A percentile compares a stretch with the other conserved stretches of the same genome.
Conservation (phyloP, 2,888 invertebrate genomes). For the Reticulitermes lucifugus region DNA sequence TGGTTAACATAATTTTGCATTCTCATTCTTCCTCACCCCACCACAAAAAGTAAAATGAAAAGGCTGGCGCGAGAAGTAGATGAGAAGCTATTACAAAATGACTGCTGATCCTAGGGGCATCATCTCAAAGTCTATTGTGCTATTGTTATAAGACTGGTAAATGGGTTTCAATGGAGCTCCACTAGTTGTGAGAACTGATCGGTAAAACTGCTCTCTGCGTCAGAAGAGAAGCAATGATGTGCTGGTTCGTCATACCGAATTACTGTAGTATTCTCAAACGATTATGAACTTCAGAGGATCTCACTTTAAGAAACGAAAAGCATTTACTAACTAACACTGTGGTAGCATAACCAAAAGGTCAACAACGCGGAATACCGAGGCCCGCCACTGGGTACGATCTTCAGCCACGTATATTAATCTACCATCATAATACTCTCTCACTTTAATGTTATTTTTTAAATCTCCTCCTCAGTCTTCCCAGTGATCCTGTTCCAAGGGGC, state of each 20-base stretch:
- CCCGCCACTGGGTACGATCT: too few species aligned
- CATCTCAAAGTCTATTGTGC: constrained; percentile 25
- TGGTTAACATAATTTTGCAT: constrained; percentile 39
- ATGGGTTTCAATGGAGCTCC: constrained; percentile 17
- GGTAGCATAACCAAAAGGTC: too few species aligned
- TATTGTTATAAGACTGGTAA: constrained; percentile 16
- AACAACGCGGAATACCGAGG: too few species aligned
- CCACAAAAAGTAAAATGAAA: constrained; percentile 10
- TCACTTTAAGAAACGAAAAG: background rate
- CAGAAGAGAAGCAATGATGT: background rate
- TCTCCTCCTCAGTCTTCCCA: too few species aligned
- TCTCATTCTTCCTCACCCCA: constrained; percentile 28
- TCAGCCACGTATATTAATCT: too few species aligned
- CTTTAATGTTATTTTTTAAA: too few species aligned
- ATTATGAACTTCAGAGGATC: background rate
- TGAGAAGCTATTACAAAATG: constrained; percentile 35
- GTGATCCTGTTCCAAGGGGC: too few species aligned
- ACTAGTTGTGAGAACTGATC: constrained; percentile 5
- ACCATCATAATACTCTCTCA: too few species aligned
- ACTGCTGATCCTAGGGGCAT: constrained; percentile 25
- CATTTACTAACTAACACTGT: too few species aligned
- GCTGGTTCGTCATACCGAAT: background rate
- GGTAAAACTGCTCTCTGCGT: constrained; percentile 12
- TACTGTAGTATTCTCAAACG: background rate
- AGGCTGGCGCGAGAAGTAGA: constrained; percentile 3